Conservation (phyloP, 2,888 invertebrate species). For the Tolmerus cingulatus region DNA sequence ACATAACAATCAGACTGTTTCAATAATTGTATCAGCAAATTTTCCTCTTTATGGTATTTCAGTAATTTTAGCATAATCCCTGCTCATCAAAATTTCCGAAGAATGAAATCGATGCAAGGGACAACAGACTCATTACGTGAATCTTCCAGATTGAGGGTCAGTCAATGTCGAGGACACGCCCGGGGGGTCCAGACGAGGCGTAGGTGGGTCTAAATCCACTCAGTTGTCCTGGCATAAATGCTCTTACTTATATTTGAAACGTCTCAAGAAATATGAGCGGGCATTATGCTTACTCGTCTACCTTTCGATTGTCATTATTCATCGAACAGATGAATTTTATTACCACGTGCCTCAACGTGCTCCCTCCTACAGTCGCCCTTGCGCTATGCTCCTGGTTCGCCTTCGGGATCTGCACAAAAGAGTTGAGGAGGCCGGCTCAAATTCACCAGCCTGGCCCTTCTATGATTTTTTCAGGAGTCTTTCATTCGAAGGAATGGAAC, state of each 20-base stretch:
- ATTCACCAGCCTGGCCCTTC: neutral
- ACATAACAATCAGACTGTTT: neutral
- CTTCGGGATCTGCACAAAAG: neutral
- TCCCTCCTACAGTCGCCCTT: neutral
- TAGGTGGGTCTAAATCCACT: neutral
- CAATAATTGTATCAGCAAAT: neutral
- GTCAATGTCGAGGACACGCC: neutral
- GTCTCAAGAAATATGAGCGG: neutral
- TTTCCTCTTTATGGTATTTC: neutral
- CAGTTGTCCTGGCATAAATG: neutral
- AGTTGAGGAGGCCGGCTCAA: neutral
- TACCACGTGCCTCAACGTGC: neutral
- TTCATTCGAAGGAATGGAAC: neutral
- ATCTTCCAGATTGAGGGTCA: neutral
- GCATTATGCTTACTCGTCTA: neutral
- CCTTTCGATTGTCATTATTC: neutral
- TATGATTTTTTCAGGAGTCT: constrained; percentile 5
- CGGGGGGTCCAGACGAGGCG: neutral
- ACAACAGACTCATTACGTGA: neutral
- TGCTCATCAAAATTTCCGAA: neutral
- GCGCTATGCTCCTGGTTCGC: neutral
- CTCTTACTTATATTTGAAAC: neutral
- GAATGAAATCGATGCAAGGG: neutral
- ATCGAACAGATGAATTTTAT: neutral
- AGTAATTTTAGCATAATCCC: neutral